A percentile compares a stretch with the other conserved stretches of the same genome.
These are phyloP conservation scores for Invenusta paracnida DNA, from an alignment of 2,888 invertebrate species.

Conservation along the genomic window DNA sequence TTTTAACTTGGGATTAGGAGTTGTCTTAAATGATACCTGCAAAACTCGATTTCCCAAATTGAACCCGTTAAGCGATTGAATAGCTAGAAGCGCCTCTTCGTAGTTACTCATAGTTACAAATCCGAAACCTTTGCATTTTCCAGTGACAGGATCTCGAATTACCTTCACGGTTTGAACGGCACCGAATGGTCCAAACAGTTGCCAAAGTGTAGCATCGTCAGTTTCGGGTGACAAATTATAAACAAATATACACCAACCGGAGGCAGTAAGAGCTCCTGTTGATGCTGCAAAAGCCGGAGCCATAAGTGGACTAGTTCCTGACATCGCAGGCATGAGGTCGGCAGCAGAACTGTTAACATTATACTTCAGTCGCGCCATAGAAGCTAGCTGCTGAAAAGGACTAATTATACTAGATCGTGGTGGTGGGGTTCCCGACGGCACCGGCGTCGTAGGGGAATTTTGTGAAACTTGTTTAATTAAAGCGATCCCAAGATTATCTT, in stretches of 20 bases:
- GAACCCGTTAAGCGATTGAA: conserved; percentile 90
- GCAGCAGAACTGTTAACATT: background rate
- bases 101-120: conserved; percentile 98
- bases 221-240: conserved; percentile 86
- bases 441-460: conserved; percentile 43
- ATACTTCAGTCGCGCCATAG: background rate
- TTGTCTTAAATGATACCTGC: conserved; percentile 89
- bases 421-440: conserved; percentile 6
- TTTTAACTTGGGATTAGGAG: background rate
- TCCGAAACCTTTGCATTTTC: conserved; percentile 95
- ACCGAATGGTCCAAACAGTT: conserved; percentile 91
- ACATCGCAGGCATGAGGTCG: background rate
- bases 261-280: conserved; percentile 78
- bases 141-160: conserved; percentile 85
- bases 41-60: conserved; percentile 84
- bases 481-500: conserved; percentile 48
- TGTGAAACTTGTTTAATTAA: conserved; percentile 32
- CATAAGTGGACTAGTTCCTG: conserved; percentile 62
- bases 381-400: conserved; percentile 38
- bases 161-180: conserved; percentile 95
- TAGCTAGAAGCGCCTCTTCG: conserved; percentile 90
- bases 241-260: conserved; percentile 86
- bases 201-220: conserved; percentile 84
- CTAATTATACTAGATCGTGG: conserved; percentile 30
- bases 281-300: conserved; percentile 93